These are phyloP conservation scores for Pipa parva DNA, from an alignment of 2,113 vertebrate species.

Conservation along the genomic window DNA sequence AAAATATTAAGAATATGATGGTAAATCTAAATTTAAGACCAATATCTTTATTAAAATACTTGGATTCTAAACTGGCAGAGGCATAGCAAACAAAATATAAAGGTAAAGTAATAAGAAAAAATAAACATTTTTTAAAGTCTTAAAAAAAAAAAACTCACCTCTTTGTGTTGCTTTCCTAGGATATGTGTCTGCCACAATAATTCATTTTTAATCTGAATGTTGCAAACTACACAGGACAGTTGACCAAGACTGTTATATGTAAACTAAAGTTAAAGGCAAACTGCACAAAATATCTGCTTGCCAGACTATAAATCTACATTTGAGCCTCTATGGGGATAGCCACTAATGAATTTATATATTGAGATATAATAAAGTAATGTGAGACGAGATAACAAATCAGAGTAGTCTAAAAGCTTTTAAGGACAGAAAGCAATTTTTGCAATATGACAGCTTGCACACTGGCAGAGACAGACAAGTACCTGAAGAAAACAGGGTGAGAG, in stretches of 20 bases:
- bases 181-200: constrained; percentile 87
- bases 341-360: too few species aligned
- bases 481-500: too few species aligned
- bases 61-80: background rate
- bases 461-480: too few species aligned
- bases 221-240: constrained; percentile 80
- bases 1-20: too few species aligned
- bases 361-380: too few species aligned
- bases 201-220: constrained; percentile 77
- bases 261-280: constrained; percentile 49
- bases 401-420: too few species aligned
- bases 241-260: constrained; percentile 87
- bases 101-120: background rate
- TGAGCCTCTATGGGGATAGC: too few species aligned
- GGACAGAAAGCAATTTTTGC: too few species aligned
- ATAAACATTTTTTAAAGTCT: background rate
- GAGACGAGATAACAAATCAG: too few species aligned
- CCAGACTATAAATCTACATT: background rate
- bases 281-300: background rate
- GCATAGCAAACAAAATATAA: background rate
- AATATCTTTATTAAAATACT: background rate
- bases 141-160: constrained; percentile 54
- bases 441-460: too few species aligned
- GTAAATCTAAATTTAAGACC: too few species aligned
- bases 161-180: constrained; percentile 86